Percentiles rank a stretch among this genome's conserved stretches.
These are phyloP conservation scores for Oligia fasciuncula DNA, from an alignment of 2,888 invertebrate species.

Conservation along the genomic window DNA sequence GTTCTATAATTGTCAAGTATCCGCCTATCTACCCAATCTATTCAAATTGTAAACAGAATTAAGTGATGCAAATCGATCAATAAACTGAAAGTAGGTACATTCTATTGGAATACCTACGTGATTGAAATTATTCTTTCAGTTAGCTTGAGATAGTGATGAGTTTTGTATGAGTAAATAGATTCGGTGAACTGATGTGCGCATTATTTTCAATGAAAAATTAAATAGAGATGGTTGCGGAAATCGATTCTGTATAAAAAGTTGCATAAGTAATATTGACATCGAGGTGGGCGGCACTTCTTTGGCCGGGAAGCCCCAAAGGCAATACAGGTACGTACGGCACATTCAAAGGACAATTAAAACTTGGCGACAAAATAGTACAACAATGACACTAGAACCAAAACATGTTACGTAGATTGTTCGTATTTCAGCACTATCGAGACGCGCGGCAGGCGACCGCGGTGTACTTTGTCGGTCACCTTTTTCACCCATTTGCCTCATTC, in stretches of 20 bases:
- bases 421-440: constrained; percentile 86
- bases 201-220: constrained; percentile 35
- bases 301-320: constrained; percentile 54
- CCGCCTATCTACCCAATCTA: constrained; percentile 4
- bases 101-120: constrained; percentile 13
- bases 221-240: constrained; percentile 44
- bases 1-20: constrained; percentile 4
- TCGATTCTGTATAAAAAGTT: constrained; percentile 26
- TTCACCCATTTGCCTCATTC: constrained; percentile 61
- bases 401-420: constrained; percentile 85
- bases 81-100: constrained; percentile 27
- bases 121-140: constrained; percentile 21
- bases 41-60: constrained; percentile 46
- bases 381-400: constrained; percentile 84
- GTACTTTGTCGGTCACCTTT: constrained; percentile 79
- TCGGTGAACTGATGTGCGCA: background rate
- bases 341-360: constrained; percentile 79
- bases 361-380: constrained; percentile 79
- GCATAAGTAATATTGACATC: constrained; percentile 34
- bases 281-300: constrained; percentile 51
- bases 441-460: constrained; percentile 80
- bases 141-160: constrained; percentile 3
- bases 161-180: constrained; percentile 20
- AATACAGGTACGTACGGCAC: constrained; percentile 70
- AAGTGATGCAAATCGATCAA: constrained; percentile 35